These are phyloP conservation scores for Deroplatys truncata DNA, from an alignment of 2,888 invertebrate species.

Conservation along the genomic window DNA sequence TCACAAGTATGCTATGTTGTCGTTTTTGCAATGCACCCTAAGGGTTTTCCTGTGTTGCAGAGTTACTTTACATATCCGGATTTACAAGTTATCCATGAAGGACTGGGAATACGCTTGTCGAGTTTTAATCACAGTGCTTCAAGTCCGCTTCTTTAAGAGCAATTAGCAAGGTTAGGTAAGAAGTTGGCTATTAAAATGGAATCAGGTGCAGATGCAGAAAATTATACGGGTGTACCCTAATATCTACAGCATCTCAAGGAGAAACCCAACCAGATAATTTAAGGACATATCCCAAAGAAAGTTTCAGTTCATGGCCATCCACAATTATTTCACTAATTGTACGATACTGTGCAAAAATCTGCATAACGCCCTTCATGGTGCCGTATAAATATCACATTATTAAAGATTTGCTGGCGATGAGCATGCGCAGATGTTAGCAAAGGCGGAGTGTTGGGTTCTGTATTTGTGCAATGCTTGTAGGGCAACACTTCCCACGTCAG, in stretches of 20 bases:
- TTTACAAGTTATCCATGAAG: no score
- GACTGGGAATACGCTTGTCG: no score
- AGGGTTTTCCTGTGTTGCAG: no score
- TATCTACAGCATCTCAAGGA: neutral
- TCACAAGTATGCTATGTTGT: no score
- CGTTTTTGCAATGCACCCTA: no score
- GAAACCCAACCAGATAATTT: neutral
- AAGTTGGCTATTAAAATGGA: neutral
- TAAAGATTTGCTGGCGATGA: no score
- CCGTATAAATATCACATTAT: no score
- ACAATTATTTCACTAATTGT: neutral
- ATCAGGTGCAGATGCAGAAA: neutral
- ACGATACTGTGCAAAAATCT: neutral
- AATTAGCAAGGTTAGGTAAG: neutral
- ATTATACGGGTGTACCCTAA: no score
- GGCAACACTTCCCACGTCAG: neutral
- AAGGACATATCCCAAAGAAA: neutral
- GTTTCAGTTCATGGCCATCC: neutral
- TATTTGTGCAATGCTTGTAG: neutral
- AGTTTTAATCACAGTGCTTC: neutral
- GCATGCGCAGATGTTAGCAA: no score
- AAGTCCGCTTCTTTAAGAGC: neutral
- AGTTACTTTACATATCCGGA: no score
- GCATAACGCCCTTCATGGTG: neutral
- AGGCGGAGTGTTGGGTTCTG: neutral